Evolutionary conservation across 1,140 invertebrate genomes (phyloP).

Genomic region (Drosophila littoralis): DNA sequence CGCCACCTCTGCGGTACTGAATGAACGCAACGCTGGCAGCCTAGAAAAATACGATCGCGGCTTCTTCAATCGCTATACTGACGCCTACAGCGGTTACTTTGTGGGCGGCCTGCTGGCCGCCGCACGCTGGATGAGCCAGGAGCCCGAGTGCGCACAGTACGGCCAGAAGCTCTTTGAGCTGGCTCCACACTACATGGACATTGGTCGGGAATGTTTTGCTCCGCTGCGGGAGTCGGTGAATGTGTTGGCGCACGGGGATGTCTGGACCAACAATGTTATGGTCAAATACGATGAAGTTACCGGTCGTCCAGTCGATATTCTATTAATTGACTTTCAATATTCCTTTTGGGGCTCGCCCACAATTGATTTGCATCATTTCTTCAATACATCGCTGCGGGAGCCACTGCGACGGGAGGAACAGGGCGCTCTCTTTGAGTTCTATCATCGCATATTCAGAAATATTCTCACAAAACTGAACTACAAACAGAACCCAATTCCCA

Average conservation of each 20-base stretch:
- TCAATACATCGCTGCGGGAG: slow-evolving; percentile 77
- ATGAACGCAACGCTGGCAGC: slow-evolving; percentile 58
- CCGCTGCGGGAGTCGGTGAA: slow-evolving; percentile 85
- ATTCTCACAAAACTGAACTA: slow-evolving; percentile 65
- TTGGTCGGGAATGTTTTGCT: slow-evolving; percentile 65
- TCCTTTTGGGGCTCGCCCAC: slow-evolving; percentile 79
- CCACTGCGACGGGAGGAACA: slow-evolving; percentile 60
- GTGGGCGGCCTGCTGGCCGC: slow-evolving; percentile 66
- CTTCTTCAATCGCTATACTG: slow-evolving; percentile 75
- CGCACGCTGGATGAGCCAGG: slow-evolving; percentile 64
- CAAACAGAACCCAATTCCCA: slow-evolving; percentile 59
- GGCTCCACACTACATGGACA: slow-evolving; percentile 74
- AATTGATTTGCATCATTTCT: slow-evolving; percentile 79
- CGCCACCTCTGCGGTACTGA: slow-evolving; percentile 84
- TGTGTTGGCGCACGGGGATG: slow-evolving; percentile 88
- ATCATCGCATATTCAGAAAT: slow-evolving; percentile 64
- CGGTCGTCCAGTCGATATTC: slow-evolving; percentile 85
- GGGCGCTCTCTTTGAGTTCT: slow-evolving; percentile 67
- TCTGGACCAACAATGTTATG: slow-evolving; percentile 89
- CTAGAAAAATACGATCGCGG: slow-evolving; percentile 74
- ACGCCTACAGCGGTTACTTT: slow-evolving; percentile 74
- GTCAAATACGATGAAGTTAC: slow-evolving; percentile 86
- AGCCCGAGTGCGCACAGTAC: slow-evolving; percentile 55
- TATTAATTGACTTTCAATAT: slow-evolving; percentile 83
- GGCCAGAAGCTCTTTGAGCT: slow-evolving; percentile 68